A percentile compares a stretch with the other conserved stretches of the same genome.
phyloP scores from a whole-genome alignment of 2,888 invertebrate species.

The Lamellibrachia satsuma region DNA sequence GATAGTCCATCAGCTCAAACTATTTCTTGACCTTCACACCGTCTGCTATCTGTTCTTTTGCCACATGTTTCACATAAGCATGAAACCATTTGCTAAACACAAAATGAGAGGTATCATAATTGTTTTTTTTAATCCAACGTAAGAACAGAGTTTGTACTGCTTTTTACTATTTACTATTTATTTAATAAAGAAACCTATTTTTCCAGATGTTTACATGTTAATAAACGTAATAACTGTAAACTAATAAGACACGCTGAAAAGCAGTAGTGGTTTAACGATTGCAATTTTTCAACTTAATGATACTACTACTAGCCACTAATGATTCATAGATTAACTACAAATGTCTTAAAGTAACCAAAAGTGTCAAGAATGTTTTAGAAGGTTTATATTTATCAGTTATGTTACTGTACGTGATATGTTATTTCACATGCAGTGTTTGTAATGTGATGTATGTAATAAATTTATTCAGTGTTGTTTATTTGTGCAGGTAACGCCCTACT shows the following conservation, averaged over 20 bases:
- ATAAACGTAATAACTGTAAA: background rate
- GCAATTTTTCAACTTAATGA: background rate
- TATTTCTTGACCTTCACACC: background rate
- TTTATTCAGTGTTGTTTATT: background rate
- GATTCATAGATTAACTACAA: background rate
- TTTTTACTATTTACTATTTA: background rate
- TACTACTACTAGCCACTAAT: background rate
- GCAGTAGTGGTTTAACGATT: background rate
- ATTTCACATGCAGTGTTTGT: background rate
- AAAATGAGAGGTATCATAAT: background rate
- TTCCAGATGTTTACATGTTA: background rate
- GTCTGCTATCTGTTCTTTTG: background rate
- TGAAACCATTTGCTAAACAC: background rate
- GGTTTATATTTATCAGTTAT: background rate
- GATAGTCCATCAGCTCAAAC: background rate
- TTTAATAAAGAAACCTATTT: background rate
- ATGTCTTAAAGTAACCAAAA: background rate
- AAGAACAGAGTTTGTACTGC: conserved; percentile 13
- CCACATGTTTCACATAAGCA: background rate
- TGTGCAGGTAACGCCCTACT: conserved; percentile 22
- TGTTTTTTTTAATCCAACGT: conserved; percentile 14
- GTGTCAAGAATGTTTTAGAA: too few species aligned
- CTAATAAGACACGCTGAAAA: background rate
- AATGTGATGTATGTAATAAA: background rate
- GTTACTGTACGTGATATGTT: background rate